phyloP scores from a whole-genome alignment of 2,888 invertebrate genomes.

The Nemapogon koenigi region DNA sequence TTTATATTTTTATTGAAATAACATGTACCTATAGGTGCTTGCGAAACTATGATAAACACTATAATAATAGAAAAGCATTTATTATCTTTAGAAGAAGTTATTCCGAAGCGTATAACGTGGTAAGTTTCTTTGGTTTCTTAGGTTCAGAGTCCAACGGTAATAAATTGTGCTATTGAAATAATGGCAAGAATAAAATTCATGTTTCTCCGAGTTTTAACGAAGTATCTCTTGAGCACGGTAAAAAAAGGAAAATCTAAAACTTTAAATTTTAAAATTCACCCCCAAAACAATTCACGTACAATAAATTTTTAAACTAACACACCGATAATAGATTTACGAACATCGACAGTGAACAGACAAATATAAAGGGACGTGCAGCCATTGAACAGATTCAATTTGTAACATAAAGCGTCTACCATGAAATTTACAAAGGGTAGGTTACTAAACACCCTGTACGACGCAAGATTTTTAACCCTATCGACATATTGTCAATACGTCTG shows the following conservation, averaged over 20 bases:
- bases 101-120: too few species aligned
- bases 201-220: not conserved
- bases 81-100: too few species aligned
- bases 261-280: not conserved
- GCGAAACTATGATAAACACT: too few species aligned
- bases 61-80: too few species aligned
- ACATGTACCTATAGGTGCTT: too few species aligned
- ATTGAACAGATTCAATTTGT: constrained; percentile 55
- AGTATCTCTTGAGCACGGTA: not conserved
- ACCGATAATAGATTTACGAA: constrained; percentile 32
- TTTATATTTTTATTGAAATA: too few species aligned
- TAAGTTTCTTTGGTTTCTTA: too few species aligned
- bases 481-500: constrained; percentile 50
- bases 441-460: constrained; percentile 31
- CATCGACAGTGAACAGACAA: constrained; percentile 26
- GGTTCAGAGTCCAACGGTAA: too few species aligned
- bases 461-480: constrained; percentile 47
- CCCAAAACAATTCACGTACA: constrained; percentile 25
- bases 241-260: not conserved
- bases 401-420: constrained; percentile 43
- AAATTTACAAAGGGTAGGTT: constrained; percentile 55
- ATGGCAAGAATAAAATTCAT: too few species aligned
- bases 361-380: constrained; percentile 26
- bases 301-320: constrained; percentile 36
- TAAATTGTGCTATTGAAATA: too few species aligned